These are phyloP conservation scores for Adelphocoris suturalis DNA, from an alignment of 2,888 invertebrate genomes.

Conservation along the genomic window DNA sequence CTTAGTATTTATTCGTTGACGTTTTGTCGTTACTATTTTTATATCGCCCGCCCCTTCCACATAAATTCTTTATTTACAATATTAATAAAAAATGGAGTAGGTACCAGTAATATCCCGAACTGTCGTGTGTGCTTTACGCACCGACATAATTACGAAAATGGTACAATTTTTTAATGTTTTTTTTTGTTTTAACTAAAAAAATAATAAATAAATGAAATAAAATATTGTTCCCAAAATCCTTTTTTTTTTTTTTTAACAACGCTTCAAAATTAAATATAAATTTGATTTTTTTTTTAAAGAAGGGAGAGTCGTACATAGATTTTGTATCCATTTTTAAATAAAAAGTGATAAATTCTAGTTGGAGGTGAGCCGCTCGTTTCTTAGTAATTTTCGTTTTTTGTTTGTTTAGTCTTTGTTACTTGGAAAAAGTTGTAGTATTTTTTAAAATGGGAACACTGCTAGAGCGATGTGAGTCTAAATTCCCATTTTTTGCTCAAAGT, in stretches of 20 bases:
- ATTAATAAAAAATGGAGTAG: conserved; percentile 39
- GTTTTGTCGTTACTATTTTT: conserved; percentile 4
- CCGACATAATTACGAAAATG: conserved; percentile 2
- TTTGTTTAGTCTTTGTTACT: conserved; percentile 20
- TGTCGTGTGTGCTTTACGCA: conserved; percentile 54
- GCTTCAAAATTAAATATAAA: conserved; percentile 58
- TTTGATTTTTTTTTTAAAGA: conserved; percentile 63
- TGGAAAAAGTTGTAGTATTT: background rate
- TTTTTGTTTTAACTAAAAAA: conserved; percentile 20
- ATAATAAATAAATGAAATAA: background rate
- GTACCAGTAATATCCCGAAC: conserved; percentile 69
- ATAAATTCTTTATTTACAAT: conserved; percentile 58
- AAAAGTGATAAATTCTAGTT: background rate
- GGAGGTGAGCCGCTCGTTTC: conserved; percentile 2
- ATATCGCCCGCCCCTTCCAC: conserved; percentile 47
- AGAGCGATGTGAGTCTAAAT: background rate
- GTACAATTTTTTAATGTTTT: conserved; percentile 36
- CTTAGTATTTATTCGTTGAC: conserved; percentile 47
- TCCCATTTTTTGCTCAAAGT: background rate
- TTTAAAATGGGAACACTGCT: background rate
- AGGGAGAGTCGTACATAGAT: background rate
- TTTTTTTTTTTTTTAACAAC: background rate
- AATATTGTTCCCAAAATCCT: background rate
- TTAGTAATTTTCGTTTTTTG: background rate
- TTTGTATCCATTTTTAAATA: conserved; percentile 1